phyloP scores from a whole-genome alignment of 2,113 vertebrate genomes.

The Scartelaos histophorus region DNA sequence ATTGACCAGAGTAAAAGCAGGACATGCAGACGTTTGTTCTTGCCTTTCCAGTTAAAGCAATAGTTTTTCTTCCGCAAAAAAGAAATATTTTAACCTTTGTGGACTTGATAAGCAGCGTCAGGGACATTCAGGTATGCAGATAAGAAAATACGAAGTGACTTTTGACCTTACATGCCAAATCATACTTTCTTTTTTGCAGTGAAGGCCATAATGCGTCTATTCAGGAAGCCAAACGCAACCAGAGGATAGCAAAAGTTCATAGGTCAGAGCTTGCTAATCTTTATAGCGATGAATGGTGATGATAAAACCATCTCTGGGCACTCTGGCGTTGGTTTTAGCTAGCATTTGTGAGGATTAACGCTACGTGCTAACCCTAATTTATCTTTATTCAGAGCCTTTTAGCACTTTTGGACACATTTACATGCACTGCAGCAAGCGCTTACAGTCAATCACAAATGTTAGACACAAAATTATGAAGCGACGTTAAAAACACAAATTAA shows the following conservation, averaged over 20 bases:
- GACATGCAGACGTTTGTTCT: neutral
- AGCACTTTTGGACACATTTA: conserved; percentile 60
- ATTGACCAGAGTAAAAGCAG: neutral
- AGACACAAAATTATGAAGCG: conserved; percentile 62
- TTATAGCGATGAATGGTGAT: conserved; percentile 4
- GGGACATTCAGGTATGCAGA: neutral
- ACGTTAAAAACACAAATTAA: conserved; percentile 68
- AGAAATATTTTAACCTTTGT: neutral
- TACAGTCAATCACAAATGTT: conserved; percentile 63
- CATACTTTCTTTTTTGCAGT: conserved; percentile 20
- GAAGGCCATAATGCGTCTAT: conserved; percentile 10
- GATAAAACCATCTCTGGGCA: conserved; percentile 50
- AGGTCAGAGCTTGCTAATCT: conserved; percentile 36
- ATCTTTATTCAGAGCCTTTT: conserved; percentile 69
- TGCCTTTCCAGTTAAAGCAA: neutral
- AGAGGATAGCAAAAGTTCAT: conserved; percentile 26
- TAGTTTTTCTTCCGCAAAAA: neutral
- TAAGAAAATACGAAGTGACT: conserved; percentile 23
- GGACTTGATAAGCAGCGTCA: neutral
- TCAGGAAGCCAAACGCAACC: conserved; percentile 21
- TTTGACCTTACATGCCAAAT: conserved; percentile 17
- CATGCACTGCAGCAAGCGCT: conserved; percentile 54
- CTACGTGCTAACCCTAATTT: conserved; percentile 64
- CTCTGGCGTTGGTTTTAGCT: conserved; percentile 60
- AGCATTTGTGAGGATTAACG: conserved; percentile 64